Conservation (phyloP, 1,140 invertebrate species). For the Physella acuta region DNA sequence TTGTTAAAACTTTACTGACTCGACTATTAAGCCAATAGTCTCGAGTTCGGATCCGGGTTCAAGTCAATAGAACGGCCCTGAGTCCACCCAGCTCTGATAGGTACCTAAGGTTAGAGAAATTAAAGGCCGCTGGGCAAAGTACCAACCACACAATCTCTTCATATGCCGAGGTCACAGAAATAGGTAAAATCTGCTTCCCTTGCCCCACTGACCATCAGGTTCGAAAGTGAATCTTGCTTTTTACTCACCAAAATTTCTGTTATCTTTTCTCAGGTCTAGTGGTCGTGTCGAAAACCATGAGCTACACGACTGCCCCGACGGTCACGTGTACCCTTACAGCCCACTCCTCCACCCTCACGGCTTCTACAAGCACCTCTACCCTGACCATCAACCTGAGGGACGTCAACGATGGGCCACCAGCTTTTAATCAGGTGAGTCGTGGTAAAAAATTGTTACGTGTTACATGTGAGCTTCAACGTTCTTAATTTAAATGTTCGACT, state of each 20-base stretch:
- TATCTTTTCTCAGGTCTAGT: neutral
- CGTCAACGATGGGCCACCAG: neutral
- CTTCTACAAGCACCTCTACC: neutral
- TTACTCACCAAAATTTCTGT: neutral
- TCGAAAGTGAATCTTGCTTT: neutral
- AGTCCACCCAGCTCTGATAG: no score
- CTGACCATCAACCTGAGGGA: neutral
- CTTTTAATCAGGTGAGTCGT: neutral
- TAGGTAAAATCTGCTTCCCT: neutral
- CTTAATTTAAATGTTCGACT: neutral
- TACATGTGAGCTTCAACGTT: neutral
- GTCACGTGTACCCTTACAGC: neutral
- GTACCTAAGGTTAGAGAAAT: no score
- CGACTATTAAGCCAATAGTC: no score
- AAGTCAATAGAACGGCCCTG: no score
- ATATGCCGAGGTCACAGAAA: no score
- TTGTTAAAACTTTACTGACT: no score
- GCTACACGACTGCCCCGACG: neutral
- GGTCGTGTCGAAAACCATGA: neutral
- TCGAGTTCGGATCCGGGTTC: no score
- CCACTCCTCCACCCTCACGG: neutral
- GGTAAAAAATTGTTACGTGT: neutral
- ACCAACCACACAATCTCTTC: no score
- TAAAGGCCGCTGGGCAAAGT: no score
- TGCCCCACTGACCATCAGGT: neutral